Conservation (phyloP, 2,888 invertebrate species). For the Diachrysia chrysitis region DNA sequence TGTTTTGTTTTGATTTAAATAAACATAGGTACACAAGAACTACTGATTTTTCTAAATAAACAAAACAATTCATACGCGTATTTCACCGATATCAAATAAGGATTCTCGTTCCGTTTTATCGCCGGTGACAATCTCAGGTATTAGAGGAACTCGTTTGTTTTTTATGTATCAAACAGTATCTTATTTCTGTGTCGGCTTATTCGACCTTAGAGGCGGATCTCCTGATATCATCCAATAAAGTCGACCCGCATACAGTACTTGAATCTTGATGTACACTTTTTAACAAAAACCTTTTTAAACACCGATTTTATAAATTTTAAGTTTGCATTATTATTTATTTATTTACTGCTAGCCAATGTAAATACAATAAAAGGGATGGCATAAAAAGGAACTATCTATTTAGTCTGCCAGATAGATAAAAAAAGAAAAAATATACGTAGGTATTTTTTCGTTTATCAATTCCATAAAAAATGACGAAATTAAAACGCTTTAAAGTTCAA, state of each 20-base stretch:
- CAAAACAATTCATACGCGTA: constrained; percentile 39
- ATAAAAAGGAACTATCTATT: too few species aligned
- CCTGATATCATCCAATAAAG: constrained; percentile 35
- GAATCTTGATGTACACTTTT: constrained; percentile 22
- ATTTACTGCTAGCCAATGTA: too few species aligned
- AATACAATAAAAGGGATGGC: too few species aligned
- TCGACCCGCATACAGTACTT: constrained; percentile 23
- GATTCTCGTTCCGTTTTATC: constrained; percentile 57
- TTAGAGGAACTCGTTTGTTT: constrained; percentile 56
- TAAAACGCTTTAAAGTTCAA: too few species aligned
- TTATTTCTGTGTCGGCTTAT: constrained; percentile 49
- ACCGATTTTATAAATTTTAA: not conserved
- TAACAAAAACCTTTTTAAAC: constrained; percentile 22
- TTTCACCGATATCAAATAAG: constrained; percentile 56
- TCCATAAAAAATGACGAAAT: too few species aligned
- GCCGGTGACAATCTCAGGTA: constrained; percentile 57
- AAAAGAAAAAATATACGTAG: too few species aligned
- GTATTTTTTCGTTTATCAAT: too few species aligned
- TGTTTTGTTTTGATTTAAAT: not conserved
- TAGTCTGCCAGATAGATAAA: too few species aligned
- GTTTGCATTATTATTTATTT: too few species aligned
- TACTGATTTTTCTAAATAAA: not conserved
- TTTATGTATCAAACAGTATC: constrained; percentile 54
- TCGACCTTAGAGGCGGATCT: constrained; percentile 37
- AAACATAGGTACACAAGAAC: not conserved